Evolutionary conservation across 2,797 vertebrate species (phyloP), one percentile per base, ranked within the genome.

Genomic region (Acrossocheilus fasciatus): DNA sequence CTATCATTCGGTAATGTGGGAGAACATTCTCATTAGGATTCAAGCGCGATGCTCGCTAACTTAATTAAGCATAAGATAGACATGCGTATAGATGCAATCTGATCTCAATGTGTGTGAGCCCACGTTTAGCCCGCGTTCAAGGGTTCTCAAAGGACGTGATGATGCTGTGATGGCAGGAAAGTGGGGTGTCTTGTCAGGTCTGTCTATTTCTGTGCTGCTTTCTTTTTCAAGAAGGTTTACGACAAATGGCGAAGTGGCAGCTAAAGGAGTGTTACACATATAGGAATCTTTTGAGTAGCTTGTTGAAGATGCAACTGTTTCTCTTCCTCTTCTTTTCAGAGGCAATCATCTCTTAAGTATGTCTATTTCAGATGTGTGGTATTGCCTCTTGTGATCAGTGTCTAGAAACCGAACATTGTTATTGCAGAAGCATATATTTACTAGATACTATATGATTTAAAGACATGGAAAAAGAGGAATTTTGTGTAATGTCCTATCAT

Each of bases 21-120:
- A 73, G 77, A 74, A 84, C 81, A 57, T 83, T 69, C 89, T 87
- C 79, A 82, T 87, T 87, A 89, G 73, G 81, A 88, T 86, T 73
- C 85, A 86, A 84, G 81, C 75, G 62, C 30, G 50, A 85, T 88
- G 83, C 82, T 87, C 89, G 72, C 72, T 50, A 41, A 84, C 89
- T 90, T 92, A 92, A 91, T 91, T 90, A 91, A 88, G 73, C 84
- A 87, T 87, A 88, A 86, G 85, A 87, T 88, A 85, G 85, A 87
- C 73, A 68, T 39, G 54, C 39, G 86, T 69, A 87, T 89, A 39
- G 89, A 87, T 85, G n/a, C 57, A 52, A 57, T 87, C 74, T 77
- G 82, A 85, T 84, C 72, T 78, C 62, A 57, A 68, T 84, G 89
- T 83, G 84, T 81, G 89, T 52, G 59, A 69, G 82, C n/a, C 87